These are phyloP conservation scores for Haliclona indistincta DNA, from an alignment of 37 sponge, comb jelly and placozoan genomes.

Conservation along the genomic window DNA sequence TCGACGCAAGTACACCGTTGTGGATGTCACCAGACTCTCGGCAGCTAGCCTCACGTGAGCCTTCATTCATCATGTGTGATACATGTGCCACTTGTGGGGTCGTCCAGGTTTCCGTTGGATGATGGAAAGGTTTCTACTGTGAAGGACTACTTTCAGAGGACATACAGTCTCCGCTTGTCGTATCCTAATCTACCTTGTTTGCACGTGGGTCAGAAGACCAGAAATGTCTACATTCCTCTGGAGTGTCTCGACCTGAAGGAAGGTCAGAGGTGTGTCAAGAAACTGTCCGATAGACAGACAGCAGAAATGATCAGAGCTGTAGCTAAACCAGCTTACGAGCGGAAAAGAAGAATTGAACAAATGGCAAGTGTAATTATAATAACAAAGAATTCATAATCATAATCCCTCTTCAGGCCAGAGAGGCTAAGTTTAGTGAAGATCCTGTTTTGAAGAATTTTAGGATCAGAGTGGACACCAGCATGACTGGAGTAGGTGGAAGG, in stretches of 20 bases:
- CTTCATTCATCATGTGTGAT: not conserved
- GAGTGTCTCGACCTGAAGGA: slow-evolving; percentile 22
- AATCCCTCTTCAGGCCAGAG: not conserved
- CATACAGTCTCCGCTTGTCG: slow-evolving; percentile 28
- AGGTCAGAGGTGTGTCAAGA: slow-evolving; percentile 65
- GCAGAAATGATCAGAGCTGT: slow-evolving; percentile 62
- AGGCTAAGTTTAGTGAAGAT: slow-evolving; percentile 30
- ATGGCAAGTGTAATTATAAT: slow-evolving; percentile 6
- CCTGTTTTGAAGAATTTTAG: slow-evolving; percentile 50
- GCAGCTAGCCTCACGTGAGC: slow-evolving; percentile 15
- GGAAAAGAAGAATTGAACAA: slow-evolving; percentile 14
- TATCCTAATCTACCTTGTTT: slow-evolving; percentile 69
- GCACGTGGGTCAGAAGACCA: slow-evolving; percentile 41
- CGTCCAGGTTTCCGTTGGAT: slow-evolving; percentile 5
- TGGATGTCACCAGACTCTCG: slow-evolving; percentile 7
- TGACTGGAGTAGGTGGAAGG: slow-evolving; percentile 50
- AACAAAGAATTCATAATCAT: not conserved
- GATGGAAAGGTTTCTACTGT: slow-evolving; percentile 38
- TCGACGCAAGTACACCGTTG: slow-evolving; percentile 37
- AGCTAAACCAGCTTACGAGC: slow-evolving; percentile 57
- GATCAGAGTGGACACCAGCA: slow-evolving; percentile 29
- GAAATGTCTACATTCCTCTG: slow-evolving; percentile 59
- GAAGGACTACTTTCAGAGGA: slow-evolving; percentile 52
- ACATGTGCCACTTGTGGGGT: not conserved
- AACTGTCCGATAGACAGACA: slow-evolving; percentile 61